Evolutionary conservation across 92 coral and sea anemone species (phyloP).

Genomic region (Ricordea florida): DNA sequence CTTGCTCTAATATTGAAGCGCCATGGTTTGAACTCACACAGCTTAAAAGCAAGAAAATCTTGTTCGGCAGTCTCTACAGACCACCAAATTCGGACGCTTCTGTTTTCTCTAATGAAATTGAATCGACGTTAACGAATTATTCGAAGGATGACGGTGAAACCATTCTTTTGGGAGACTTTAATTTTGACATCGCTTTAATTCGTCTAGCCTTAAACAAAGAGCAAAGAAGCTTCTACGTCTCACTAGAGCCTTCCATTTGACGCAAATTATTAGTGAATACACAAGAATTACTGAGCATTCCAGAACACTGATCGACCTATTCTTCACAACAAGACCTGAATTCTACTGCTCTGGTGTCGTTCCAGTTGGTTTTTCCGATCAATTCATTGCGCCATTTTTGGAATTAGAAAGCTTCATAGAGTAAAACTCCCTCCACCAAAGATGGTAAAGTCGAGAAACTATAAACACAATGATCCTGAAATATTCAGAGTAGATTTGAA

Average conservation of each 20-base stretch:
- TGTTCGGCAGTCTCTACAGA: conserved; percentile 56
- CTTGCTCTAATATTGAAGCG: conserved; percentile 8
- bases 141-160: conserved; percentile 11
- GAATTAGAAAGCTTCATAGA: no score
- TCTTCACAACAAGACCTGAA: no score
- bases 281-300: no score
- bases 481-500: background rate
- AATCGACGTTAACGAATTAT: conserved; percentile 23
- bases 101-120: conserved; percentile 9
- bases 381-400: no score
- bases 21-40: conserved; percentile 61
- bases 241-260: no score
- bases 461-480: conserved; percentile 5
- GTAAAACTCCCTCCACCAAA: conserved; percentile 6
- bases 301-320: no score
- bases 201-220: no score
- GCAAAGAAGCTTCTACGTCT: no score
- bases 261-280: no score
- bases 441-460: background rate
- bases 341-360: no score
- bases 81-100: conserved; percentile 44
- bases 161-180: conserved; percentile 39
- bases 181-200: conserved; percentile 22
- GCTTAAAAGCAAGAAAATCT: conserved; percentile 55
- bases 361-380: no score